Percentiles rank a stretch among this genome's conserved stretches.
phyloP scores from a whole-genome alignment of 2,888 invertebrate genomes.

The Ariolimax columbianus region DNA sequence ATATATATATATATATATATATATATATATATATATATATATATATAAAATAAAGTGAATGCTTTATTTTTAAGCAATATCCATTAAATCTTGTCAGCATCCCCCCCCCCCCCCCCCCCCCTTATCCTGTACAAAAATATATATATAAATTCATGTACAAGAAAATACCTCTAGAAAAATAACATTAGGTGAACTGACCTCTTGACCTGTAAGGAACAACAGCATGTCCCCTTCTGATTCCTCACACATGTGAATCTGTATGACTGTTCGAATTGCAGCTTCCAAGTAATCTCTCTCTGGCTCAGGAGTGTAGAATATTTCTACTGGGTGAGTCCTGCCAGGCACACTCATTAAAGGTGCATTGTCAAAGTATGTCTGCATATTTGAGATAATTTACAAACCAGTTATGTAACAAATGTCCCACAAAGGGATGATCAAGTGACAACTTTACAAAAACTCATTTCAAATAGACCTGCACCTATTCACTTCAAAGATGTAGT shows the following conservation, averaged over 20 bases:
- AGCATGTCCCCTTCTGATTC: slow-evolving; percentile 90
- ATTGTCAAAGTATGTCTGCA: slow-evolving; percentile 95
- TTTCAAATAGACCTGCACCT: neutral
- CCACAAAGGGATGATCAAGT: neutral
- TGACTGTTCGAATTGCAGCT: slow-evolving; percentile 97
- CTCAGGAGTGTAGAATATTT: slow-evolving; percentile 99
- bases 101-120: too few relatives aligned
- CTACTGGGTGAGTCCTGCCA: slow-evolving; percentile 95
- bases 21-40: too few relatives aligned
- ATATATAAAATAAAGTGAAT: too few relatives aligned
- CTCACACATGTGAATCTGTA: slow-evolving; percentile 93
- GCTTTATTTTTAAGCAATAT: too few relatives aligned
- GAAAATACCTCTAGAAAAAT: too few relatives aligned
- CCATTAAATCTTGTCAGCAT: too few relatives aligned
- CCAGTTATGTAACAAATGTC: neutral
- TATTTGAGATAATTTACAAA: neutral
- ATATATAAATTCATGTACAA: too few relatives aligned
- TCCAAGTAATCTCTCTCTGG: slow-evolving; percentile 98
- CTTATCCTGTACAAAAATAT: too few relatives aligned
- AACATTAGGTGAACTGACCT: slow-evolving; percentile 77
- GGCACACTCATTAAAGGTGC: slow-evolving; percentile 99
- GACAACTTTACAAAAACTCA: neutral
- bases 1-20: too few relatives aligned
- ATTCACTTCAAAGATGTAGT: neutral
- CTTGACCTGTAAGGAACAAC: slow-evolving; percentile 90